These are phyloP conservation scores for Alviniconcha strummeri DNA, from an alignment of 2,888 invertebrate genomes.

Conservation along the genomic window DNA sequence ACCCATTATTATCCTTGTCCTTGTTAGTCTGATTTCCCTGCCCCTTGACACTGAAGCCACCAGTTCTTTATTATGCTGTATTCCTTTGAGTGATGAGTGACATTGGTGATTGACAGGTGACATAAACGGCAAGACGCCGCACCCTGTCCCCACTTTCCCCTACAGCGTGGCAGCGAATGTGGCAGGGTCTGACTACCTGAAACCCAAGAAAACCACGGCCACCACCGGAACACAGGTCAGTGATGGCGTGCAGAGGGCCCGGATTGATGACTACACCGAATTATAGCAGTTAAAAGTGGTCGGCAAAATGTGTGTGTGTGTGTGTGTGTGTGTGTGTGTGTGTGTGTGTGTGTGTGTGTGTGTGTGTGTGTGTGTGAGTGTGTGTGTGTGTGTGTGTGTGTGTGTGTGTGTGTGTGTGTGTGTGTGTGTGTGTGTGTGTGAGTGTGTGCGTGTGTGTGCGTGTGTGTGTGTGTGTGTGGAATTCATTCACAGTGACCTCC, in stretches of 20 bases:
- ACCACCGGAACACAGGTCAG: slow-evolving; percentile 49
- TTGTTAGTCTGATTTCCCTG: no score
- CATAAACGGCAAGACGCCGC: slow-evolving; percentile 14
- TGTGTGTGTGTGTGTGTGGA: slow-evolving; percentile 10
- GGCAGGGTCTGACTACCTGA: slow-evolving; percentile 11
- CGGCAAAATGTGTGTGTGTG: slow-evolving; percentile 12
- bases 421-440: slow-evolving; percentile 6
- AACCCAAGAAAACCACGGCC: slow-evolving; percentile 21
- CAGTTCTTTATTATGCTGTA: not conserved
- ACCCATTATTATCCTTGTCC: no score
- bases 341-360: not conserved
- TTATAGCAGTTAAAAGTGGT: not conserved
- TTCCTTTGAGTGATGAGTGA: not conserved
- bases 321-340: slow-evolving; percentile 4
- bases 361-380: not conserved
- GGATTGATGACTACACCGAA: no score
- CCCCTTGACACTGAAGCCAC: no score
- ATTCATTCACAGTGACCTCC: no score
- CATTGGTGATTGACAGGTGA: not conserved
- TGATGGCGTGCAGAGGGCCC: not conserved
- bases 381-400: not conserved
- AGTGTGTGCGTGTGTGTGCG: slow-evolving; percentile 3
- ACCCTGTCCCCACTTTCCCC: slow-evolving; percentile 44
- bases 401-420: slow-evolving; percentile 24
- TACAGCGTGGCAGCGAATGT: not conserved